Base-by-base conservation (phyloP, 2,888 invertebrate genomes). In the Aporophyla lueneburgensis region DNA sequence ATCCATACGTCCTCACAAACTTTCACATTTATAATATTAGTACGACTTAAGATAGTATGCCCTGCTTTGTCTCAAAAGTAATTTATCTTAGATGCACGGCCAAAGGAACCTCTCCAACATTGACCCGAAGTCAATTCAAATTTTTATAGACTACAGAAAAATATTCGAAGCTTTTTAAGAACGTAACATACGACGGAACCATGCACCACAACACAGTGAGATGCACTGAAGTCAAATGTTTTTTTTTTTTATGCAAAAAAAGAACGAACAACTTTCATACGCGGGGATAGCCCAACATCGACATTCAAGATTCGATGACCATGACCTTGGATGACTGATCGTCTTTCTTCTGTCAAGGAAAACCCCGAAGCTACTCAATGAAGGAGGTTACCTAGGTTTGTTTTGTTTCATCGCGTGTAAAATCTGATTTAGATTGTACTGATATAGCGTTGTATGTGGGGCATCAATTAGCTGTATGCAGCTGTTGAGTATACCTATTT, bases 241-340 rank as follows among this genome's bases (percentile, higher is more conserved):
- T 59, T 73, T 56, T 33, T 67, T 59, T 59, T 80, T n/a, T 24
- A 3, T 43, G 3, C 27, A 82, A 68, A 63, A n/a, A 70, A 63
- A 61, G 16, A 24, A 14, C 6, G 40, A 7, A 40, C 43, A n/a
- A 21, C 75, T 83, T 82, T 80, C 67, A 72, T 58, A 40, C 19
- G 10, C 80, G 83, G 83, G 83, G 71, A 82, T 58, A 83, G 83
- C 83, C 82, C 82, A n/a, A 24, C n/a, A 67, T 69, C 66, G 33
- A 24, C 72, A 78, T 77, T 69, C 81, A 68, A 51, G n/a, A 43
- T 27, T 40, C 43, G 53, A 69, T 62, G 65, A 27, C 46, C 61
- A 2, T 33, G 53, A 19, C 72, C 24, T 82, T 72, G 68, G 78
- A 68, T 71, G 43, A 24, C 14, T 51, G 24, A 65, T 59, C 53